Base-by-base conservation (phyloP, 2,797 vertebrate species). In the Centroberyx gerrardi region DNA sequence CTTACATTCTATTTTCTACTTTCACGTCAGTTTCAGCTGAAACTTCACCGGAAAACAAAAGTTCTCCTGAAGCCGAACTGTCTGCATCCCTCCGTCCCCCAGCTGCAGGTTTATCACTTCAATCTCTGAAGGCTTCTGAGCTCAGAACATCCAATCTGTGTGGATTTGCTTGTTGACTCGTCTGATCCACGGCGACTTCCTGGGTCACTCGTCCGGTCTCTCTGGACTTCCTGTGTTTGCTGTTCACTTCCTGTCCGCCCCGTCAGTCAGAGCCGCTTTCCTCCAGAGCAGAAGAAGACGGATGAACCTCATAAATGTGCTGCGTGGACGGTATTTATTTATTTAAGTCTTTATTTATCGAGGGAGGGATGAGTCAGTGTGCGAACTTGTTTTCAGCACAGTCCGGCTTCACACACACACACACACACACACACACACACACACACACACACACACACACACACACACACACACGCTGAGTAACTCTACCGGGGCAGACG, bases 281-380 rank as follows among this genome's bases (percentile, higher is more conserved):
- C 29, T 36, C 44, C 44, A 3, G 15, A 48, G 44, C 14, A 17
- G 44, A 49, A 48, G 4, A 4, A 4, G 4, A 13, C 6, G 5
- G 49, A 42, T 15, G 17, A 1, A 8, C 14, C 15, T n/a, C 59
- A 14, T 40, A 28, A 63, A 60, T 31, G 22, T 72, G 38, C 36
- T 84, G 81, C 65, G 79, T 72, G 62, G 31, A 10, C 31, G 51
- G 68, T 71, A 71, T 76, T 68, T 67, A 71, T 76, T 68, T 67
- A 28, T 51, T n/a, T 54, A 40, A 40, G 38, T 9, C 55, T 68
- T 33, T 17, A 46, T 75, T 66, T 58, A 54, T 55, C 58, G 3
- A 5, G 15, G 12, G 7, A 38, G 18, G 53, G 8, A 67, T 49
- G 33, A 58, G 40, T 17, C 4, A 53, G 33, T 66, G 61, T 29